phyloP scores from a whole-genome alignment of 2,797 vertebrate species.

The Liparis tanakae region DNA sequence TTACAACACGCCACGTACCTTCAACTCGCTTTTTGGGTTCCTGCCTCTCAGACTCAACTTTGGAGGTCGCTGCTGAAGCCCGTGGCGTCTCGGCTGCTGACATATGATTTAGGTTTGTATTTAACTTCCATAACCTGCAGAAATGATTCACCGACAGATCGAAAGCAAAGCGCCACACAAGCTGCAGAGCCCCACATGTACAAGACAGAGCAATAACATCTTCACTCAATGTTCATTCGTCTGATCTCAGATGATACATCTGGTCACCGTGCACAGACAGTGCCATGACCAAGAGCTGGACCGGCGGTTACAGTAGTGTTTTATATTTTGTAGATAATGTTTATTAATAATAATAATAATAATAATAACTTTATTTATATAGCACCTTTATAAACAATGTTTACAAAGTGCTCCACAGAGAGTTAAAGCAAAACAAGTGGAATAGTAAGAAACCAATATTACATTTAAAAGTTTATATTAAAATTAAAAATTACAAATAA shows the following conservation, averaged over 20 bases:
- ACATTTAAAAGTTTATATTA: too few relatives aligned
- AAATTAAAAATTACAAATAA: too few relatives aligned
- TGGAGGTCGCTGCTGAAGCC: conserved; percentile 23
- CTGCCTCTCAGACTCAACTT: conserved; percentile 38
- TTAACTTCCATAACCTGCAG: neutral
- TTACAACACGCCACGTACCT: conserved; percentile 50
- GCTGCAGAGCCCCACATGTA: conserved; percentile 10
- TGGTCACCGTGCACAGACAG: neutral
- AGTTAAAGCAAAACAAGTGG: too few relatives aligned
- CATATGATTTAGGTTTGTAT: conserved; percentile 12
- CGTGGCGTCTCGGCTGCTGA: conserved; percentile 35
- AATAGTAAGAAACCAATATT: too few relatives aligned
- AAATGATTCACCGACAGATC: conserved; percentile 10
- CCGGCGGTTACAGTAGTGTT: neutral
- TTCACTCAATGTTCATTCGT: neutral
- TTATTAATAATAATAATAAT: too few relatives aligned
- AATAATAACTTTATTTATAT: too few relatives aligned
- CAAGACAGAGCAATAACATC: neutral
- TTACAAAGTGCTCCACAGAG: too few relatives aligned
- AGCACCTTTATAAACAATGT: too few relatives aligned
- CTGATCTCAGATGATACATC: too few relatives aligned
- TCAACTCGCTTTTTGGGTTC: conserved; percentile 42
- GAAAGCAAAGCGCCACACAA: conserved; percentile 1
- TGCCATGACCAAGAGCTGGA: neutral
- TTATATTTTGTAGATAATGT: too few relatives aligned